Percentiles rank a stretch among this genome's conserved stretches.
Conservation (phyloP, 2,797 vertebrate species). For the Cyclopterus lumpus region DNA sequence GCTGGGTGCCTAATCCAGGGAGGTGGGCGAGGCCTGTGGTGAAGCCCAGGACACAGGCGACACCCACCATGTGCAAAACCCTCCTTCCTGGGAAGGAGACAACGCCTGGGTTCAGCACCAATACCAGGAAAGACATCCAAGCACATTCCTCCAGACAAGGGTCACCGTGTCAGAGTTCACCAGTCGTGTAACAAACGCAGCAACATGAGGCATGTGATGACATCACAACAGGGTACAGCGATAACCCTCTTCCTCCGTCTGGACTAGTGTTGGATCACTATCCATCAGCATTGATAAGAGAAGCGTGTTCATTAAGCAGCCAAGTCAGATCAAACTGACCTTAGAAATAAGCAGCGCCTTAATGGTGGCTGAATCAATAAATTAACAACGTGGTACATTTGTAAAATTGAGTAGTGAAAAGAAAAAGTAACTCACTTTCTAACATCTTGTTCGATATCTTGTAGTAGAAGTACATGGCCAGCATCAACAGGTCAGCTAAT, state of each 20-base stretch:
- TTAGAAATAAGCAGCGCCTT: neutral
- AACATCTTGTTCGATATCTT: slow-evolving; percentile 63
- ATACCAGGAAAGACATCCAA: slow-evolving; percentile 13
- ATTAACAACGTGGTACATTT: neutral
- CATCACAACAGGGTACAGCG: slow-evolving; percentile 11
- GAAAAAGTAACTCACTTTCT: slow-evolving; percentile 67
- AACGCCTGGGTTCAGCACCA: slow-evolving; percentile 23
- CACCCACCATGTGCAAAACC: slow-evolving; percentile 77
- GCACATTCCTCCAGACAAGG: slow-evolving; percentile 41
- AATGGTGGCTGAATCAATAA: neutral
- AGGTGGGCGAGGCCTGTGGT: slow-evolving; percentile 59
- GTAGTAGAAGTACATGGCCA: slow-evolving; percentile 90
- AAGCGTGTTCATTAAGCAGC: neutral
- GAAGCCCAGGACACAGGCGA: slow-evolving; percentile 79
- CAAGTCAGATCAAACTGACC: neutral
- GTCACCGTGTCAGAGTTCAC: slow-evolving; percentile 12
- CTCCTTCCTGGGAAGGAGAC: slow-evolving; percentile 55
- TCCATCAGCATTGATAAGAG: neutral
- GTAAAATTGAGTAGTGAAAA: neutral
- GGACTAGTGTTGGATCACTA: neutral
- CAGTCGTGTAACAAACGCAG: neutral
- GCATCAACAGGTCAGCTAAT: slow-evolving; percentile 90
- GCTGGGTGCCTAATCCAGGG: neutral
- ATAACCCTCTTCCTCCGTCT: slow-evolving; percentile 19
- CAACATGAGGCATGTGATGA: slow-evolving; percentile 28